Percentiles rank a stretch among this genome's conserved stretches.
Conservation (phyloP, 1,140 invertebrate species). For the Drosophila nasuta region DNA sequence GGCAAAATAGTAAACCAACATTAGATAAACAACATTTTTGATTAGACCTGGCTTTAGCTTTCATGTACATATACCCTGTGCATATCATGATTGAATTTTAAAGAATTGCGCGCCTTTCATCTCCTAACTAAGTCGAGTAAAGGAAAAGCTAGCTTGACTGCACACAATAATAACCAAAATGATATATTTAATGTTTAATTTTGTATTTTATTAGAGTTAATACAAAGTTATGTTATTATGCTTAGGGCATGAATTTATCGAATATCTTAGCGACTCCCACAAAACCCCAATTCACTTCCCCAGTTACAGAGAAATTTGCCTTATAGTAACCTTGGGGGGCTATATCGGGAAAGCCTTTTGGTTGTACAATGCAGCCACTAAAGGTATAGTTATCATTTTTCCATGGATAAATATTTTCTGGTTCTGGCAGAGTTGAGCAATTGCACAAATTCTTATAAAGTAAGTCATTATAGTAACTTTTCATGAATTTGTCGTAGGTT, state of each 20-base stretch:
- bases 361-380: slow-evolving; percentile 29
- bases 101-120: too few species aligned
- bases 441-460: slow-evolving; percentile 37
- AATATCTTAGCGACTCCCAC: not conserved
- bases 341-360: slow-evolving; percentile 54
- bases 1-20: too few species aligned
- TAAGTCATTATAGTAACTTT: slow-evolving; percentile 54
- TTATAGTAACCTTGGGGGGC: slow-evolving; percentile 63
- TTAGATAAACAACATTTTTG: too few species aligned
- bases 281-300: slow-evolving; percentile 44
- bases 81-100: too few species aligned
- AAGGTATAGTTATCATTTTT: slow-evolving; percentile 13
- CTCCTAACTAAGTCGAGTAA: too few species aligned
- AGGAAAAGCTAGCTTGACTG: too few species aligned
- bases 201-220: too few species aligned
- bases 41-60: too few species aligned
- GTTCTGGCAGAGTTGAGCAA: slow-evolving; percentile 58
- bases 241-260: not conserved
- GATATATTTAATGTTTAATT: too few species aligned
- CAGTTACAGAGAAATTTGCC: slow-evolving; percentile 27
- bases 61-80: too few species aligned
- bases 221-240: not conserved
- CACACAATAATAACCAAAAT: too few species aligned
- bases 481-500: slow-evolving; percentile 15
- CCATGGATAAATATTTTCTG: slow-evolving; percentile 48